Evolutionary conservation across 1,140 invertebrate species (phyloP).

Genomic region (Bradynema listronoti): DNA sequence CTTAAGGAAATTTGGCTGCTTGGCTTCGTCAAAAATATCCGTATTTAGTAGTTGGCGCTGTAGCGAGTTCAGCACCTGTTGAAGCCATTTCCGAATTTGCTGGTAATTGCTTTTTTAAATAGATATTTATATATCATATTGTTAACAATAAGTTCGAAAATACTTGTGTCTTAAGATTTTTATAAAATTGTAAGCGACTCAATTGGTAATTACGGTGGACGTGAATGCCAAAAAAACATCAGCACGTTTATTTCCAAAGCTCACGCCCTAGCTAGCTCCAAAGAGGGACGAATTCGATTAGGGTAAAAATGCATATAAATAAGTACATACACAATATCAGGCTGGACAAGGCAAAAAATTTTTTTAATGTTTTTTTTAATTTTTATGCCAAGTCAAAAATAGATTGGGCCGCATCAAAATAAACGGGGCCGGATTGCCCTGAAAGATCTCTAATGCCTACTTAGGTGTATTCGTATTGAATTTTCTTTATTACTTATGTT

Average conservation of each 20-base stretch:
- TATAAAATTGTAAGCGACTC: conserved; percentile 3
- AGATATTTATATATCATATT: neutral
- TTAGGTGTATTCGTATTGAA: too few species aligned
- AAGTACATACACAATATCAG: too few species aligned
- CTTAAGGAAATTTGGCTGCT: conserved; percentile 69
- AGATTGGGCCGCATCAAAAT: too few species aligned
- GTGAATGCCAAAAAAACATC: neutral
- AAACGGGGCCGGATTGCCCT: too few species aligned
- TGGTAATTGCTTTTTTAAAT: conserved; percentile 21
- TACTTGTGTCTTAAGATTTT: neutral
- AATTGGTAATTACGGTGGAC: neutral
- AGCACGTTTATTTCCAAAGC: neutral
- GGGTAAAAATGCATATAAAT: too few species aligned
- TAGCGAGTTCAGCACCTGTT: conserved; percentile 81
- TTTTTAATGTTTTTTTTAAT: too few species aligned
- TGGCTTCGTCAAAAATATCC: conserved; percentile 84
- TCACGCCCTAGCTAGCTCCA: too few species aligned
- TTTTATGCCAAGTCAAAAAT: too few species aligned
- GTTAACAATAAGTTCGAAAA: neutral
- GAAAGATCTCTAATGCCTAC: too few species aligned
- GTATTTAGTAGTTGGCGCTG: conserved; percentile 72
- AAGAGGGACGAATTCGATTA: too few species aligned
- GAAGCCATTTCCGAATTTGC: conserved; percentile 74
- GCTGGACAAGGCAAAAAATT: too few species aligned
- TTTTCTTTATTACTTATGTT: too few species aligned